These are phyloP conservation scores for Girardinichthys multiradiatus DNA, from an alignment of 2,113 vertebrate species.

Conservation along the genomic window DNA sequence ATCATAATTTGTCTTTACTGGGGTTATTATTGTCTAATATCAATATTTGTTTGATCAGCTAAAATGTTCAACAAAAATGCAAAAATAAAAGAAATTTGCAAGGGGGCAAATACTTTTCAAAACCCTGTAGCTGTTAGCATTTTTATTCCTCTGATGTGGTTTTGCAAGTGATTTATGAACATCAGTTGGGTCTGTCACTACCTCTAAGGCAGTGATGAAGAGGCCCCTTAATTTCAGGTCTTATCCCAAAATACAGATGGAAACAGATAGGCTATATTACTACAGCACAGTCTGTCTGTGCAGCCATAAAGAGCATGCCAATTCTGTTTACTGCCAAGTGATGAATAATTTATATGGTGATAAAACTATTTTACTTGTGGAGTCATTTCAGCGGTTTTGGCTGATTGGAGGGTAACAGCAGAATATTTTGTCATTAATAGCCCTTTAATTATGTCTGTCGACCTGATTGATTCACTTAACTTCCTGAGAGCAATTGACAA, in stretches of 20 bases:
- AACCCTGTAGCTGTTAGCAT: conserved; percentile 19
- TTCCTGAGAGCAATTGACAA: conserved; percentile 45
- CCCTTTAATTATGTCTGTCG: conserved; percentile 57
- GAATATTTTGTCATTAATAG: conserved; percentile 63
- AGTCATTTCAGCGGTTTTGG: conserved; percentile 42
- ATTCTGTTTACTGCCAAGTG: conserved; percentile 49
- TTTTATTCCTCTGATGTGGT: conserved; percentile 30
- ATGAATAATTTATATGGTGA: conserved; percentile 65
- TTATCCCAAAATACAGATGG: conserved; percentile 44
- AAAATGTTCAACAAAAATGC: no score
- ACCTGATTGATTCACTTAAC: conserved; percentile 56
- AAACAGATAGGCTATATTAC: conserved; percentile 33
- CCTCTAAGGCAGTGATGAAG: conserved; percentile 49
- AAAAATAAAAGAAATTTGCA: background rate
- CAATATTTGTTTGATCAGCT: no score
- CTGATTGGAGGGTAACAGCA: conserved; percentile 21
- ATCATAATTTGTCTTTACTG: no score
- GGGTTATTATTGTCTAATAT: no score
- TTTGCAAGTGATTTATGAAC: conserved; percentile 41
- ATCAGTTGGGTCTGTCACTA: conserved; percentile 52
- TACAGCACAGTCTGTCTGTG: conserved; percentile 24
- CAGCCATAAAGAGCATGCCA: conserved; percentile 34
- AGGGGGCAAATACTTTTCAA: background rate
- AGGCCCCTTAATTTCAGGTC: conserved; percentile 35
- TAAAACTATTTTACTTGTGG: conserved; percentile 56